These are phyloP conservation scores for Bradysia coprophila DNA, from an alignment of 1,140 invertebrate species.

Conservation along the genomic window DNA sequence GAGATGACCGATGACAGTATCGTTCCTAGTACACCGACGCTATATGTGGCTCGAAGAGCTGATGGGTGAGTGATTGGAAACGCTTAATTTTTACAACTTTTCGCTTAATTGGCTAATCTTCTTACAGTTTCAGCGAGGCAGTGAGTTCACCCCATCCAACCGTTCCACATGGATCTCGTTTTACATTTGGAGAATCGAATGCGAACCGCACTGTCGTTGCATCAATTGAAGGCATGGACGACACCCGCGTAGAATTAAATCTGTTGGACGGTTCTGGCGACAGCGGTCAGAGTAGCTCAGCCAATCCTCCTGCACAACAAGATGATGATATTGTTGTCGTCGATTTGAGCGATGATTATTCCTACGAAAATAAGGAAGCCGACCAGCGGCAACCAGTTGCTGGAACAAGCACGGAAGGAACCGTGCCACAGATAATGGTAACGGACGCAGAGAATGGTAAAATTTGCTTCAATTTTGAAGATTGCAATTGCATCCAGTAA, in stretches of 20 bases:
- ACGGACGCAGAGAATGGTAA: constrained; percentile 2
- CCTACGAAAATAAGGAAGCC: constrained; percentile 7
- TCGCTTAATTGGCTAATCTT: background rate
- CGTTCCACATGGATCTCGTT: constrained; percentile 31
- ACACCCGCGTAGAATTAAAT: constrained; percentile 50
- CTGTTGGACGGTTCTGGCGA: constrained; percentile 34
- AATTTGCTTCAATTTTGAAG: background rate
- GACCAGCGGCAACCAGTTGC: constrained; percentile 9
- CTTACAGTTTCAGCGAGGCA: constrained; percentile 40
- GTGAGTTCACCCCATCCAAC: constrained; percentile 72
- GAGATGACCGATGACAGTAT: constrained; percentile 74
- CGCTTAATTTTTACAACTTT: background rate
- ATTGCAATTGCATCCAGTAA: background rate
- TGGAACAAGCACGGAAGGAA: background rate
- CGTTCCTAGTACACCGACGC: constrained; percentile 75
- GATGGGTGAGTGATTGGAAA: constrained; percentile 40
- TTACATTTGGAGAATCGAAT: constrained; percentile 48
- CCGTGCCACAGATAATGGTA: background rate
- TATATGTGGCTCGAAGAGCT: constrained; percentile 61
- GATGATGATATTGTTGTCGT: constrained; percentile 10
- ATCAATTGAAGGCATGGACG: constrained; percentile 56
- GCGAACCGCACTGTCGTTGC: constrained; percentile 20
- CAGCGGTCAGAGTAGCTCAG: constrained; percentile 42
- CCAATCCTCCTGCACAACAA: constrained; percentile 30
- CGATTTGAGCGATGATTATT: constrained; percentile 5